Base-by-base conservation (phyloP, 2,888 invertebrate species). In the Chydorus sphaericus region DNA sequence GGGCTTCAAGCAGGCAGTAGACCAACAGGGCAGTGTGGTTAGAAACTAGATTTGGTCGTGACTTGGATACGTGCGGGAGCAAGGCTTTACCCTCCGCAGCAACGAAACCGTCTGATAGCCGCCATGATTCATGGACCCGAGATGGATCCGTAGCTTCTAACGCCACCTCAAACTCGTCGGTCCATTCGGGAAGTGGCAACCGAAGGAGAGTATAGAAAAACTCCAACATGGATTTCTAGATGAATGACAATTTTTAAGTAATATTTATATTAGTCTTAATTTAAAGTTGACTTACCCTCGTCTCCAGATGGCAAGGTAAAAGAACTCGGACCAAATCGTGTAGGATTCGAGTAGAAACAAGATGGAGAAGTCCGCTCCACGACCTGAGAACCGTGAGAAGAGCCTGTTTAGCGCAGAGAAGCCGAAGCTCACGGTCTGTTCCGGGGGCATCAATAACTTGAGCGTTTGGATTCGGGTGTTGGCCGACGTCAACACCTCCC, bases 51-150 rank as follows among this genome's bases (percentile, higher is more conserved):
- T 92, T 93, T 14, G 92, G 86, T 59, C 92, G 86, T 56, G 68
- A 82, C 62, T 82, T 82, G 53, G 88, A 83, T 59, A 91, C 75
- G 68, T 89, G 86, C 60, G 93, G 91, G 68, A 96, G 72, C 63
- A 93, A 81, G 55, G 79, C 79, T 58, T 80, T 79, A 49, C 91
- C 93, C 73, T 96, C 96, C 57, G 87, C 85, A 14, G 87, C 90
- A n/a, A 96, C 85, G 68, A 96, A 96, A 33, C 92, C 94, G 69
- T 93, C 92, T 63, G 82, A 83, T 28, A 96, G 72, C 63, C 86
- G 79, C 92, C 93, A 96, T 1, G 82, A 77, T 61, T 91, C 87
- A 69, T 82, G 73, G 61, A 73, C 71, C 48, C 73, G 69, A 26
- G 85, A 83, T 3, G 90, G 89, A 77, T 93, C 90, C 59, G 91